Base-by-base conservation (phyloP, 1,140 invertebrate genomes). In the Drosophila sechellia region DNA sequence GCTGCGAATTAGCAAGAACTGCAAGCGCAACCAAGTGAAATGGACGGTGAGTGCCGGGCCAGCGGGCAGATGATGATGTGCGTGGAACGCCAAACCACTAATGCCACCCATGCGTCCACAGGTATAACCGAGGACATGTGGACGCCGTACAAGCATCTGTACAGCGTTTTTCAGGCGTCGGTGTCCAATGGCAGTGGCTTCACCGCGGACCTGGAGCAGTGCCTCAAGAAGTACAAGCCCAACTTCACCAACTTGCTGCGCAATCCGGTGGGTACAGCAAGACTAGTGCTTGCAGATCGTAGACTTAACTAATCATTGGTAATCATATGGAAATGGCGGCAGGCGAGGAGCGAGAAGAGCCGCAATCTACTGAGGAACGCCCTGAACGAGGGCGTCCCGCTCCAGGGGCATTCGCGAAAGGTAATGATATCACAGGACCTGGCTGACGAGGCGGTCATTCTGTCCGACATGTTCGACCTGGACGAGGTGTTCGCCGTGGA, bases 381-480 rank as follows among this genome's bases (percentile, higher is more conserved):
- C 3, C 94, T 95, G 5, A 95, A 94, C 27, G 96, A 97, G 72
- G 97, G 97, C 31, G 95, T 98, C 11, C 94, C 94, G 5, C 92
- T 98, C 10, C 94, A 95, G 60, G 96, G 96, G 52, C 93, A 96
- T 27, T 95, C 95, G 0, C 95, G 96, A 64, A 96, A 97, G 75
- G 93, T 96, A 10, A 93, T 98, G 5, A 93, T 99, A 8, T 96
- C 97, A 0, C 95, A 96, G 81, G 95, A 97, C 56, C 93, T 99
- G 20, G 96, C 98, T 0, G 96, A 98, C 92, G 98, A 99, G 93
- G 95, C 97, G 17, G 93, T 98, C 1, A 97, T 99, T 45, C 94
- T 99, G 71, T 98, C 97, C 75, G 98, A 99, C 91, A 97, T 99
- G 96, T 99, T 98, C 92, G 95, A 98, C 87, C 93, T 99, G 49